Evolutionary conservation across 2,888 invertebrate species (phyloP).

Genomic region (Philaethria dido): DNA sequence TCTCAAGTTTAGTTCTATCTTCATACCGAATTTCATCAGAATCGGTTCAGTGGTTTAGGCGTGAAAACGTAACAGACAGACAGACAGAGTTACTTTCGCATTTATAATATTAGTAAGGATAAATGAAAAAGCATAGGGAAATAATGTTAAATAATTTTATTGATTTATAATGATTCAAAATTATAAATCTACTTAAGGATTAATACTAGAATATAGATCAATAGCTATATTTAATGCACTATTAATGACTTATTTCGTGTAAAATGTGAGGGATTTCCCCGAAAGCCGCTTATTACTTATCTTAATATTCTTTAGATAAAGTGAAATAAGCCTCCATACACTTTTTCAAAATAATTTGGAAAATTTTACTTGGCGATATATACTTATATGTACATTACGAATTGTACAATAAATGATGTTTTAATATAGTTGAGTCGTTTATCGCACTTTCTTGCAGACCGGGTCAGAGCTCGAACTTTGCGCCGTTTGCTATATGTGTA

Average conservation of each 20-base stretch:
- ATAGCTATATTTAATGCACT: background rate
- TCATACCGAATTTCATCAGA: too few species aligned
- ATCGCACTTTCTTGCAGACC: background rate
- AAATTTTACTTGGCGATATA: background rate
- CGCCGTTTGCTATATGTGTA: background rate
- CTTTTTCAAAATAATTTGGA: background rate
- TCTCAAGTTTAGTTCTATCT: too few species aligned
- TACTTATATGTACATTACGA: background rate
- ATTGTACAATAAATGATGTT: background rate
- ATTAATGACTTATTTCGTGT: background rate
- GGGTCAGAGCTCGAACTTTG: slow-evolving; percentile 6
- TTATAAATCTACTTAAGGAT: background rate
- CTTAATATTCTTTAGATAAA: background rate
- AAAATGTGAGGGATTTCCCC: background rate
- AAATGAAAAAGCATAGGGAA: too few species aligned
- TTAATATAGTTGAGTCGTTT: background rate
- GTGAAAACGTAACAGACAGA: too few species aligned
- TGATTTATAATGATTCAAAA: background rate
- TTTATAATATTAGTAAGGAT: too few species aligned
- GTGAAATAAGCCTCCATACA: background rate
- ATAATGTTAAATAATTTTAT: too few species aligned
- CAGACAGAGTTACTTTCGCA: too few species aligned
- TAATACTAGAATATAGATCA: too few species aligned
- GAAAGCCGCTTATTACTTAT: background rate
- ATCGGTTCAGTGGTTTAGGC: too few species aligned